Evolutionary conservation across 2,113 vertebrate species (phyloP).

Genomic region (cat (Felis catus)): F.catus_Fca126_mat1.0 CM031418.1:138720001-138720500

Average conservation of each 20-base stretch:
- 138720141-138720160: accelerated
- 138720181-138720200: background rate
- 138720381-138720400: no score
- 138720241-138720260: background rate
- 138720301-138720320: no score
- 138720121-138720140: background rate
- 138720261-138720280: background rate
- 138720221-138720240: background rate
- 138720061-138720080: background rate
- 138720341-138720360: no score
- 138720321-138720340: no score
- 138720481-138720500: background rate
- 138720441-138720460: no score
- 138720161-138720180: background rate
- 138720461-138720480: no score
- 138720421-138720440: no score
- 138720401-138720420: no score
- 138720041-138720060: background rate
- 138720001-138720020: background rate
- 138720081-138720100: accelerated
- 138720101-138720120: accelerated
- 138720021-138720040: background rate
- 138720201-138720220: accelerated
- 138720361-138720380: no score
- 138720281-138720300: no score